A percentile compares a stretch with the other conserved stretches of the same genome.
These are phyloP conservation scores for Drosophila falleni DNA, from an alignment of 2,888 invertebrate genomes.

Conservation along the genomic window DNA sequence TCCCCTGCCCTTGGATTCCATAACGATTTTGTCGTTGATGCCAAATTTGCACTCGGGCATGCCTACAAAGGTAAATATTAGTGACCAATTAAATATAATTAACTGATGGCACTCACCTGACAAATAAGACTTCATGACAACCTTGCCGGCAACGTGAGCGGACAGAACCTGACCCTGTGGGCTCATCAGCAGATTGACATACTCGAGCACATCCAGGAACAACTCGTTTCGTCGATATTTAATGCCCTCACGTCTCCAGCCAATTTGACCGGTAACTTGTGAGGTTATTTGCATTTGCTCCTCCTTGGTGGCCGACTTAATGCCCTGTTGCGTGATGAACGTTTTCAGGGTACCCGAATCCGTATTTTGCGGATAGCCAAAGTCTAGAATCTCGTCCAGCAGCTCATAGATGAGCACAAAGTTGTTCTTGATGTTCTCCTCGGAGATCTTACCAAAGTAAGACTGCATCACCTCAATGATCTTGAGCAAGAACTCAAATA, in stretches of 20 bases:
- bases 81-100: neutral
- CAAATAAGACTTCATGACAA: constrained; percentile 99
- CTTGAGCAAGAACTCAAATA: constrained; percentile 98
- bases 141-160: constrained; percentile 99
- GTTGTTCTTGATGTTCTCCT: constrained; percentile 99
- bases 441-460: constrained; percentile 99
- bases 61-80: constrained; percentile 86
- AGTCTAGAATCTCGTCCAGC: constrained; percentile 99
- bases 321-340: constrained; percentile 99
- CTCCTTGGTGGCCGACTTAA: constrained; percentile 99
- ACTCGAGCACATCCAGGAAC: constrained; percentile 99
- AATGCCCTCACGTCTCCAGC: constrained; percentile 99
- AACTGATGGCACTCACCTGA: constrained; percentile 87
- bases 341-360: constrained; percentile 99
- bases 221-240: constrained; percentile 99
- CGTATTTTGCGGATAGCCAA: constrained; percentile 99
- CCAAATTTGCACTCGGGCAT: constrained; percentile 99
- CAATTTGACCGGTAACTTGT: constrained; percentile 99
- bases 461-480: constrained; percentile 99
- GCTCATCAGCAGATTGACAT: constrained; percentile 99
- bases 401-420: constrained; percentile 99
- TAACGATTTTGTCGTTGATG: constrained; percentile 99
- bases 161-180: constrained; percentile 99
- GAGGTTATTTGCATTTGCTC: constrained; percentile 99
- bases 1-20: constrained; percentile 96